These are phyloP conservation scores for Neofelis nebulosa DNA, from an alignment of 2,113 vertebrate genomes.

Conservation along the genomic window DNA sequence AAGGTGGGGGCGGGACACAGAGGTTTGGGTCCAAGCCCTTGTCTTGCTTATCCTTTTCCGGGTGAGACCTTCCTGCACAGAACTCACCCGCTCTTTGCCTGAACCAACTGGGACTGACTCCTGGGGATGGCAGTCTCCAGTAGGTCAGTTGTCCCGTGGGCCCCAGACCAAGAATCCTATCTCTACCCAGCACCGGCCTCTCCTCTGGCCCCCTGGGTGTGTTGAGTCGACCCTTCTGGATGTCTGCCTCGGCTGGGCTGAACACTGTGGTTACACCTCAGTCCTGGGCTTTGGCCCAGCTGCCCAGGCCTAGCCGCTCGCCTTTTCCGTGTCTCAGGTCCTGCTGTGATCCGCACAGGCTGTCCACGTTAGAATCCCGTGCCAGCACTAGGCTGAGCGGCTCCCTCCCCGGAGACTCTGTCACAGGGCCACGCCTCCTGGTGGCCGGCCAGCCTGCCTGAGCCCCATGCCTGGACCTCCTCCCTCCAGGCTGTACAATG, in stretches of 20 bases:
- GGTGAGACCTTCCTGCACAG: neutral
- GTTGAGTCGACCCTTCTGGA: neutral
- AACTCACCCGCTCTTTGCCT: neutral
- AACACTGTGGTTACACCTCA: rapidly evolving
- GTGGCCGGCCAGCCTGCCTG: neutral
- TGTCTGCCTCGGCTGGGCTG: neutral
- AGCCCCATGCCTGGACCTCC: neutral
- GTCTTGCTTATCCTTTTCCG: neutral
- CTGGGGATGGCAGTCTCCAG: neutral
- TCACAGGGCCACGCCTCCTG: neutral
- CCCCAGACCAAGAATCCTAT: neutral
- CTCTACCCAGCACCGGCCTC: neutral
- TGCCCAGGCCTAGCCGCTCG: neutral
- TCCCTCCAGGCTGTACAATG: neutral
- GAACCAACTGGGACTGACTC: neutral
- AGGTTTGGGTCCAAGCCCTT: neutral
- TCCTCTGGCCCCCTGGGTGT: neutral
- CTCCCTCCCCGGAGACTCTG: neutral
- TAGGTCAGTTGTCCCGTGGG: neutral
- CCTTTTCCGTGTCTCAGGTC: neutral
- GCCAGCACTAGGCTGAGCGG: neutral
- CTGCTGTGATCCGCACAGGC: neutral
- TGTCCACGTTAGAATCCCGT: neutral
- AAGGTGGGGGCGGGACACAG: neutral
- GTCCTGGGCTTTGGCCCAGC: neutral